phyloP scores from a whole-genome alignment of 92 coral and sea anemone species.

The Zoanthus sociatus region DNA sequence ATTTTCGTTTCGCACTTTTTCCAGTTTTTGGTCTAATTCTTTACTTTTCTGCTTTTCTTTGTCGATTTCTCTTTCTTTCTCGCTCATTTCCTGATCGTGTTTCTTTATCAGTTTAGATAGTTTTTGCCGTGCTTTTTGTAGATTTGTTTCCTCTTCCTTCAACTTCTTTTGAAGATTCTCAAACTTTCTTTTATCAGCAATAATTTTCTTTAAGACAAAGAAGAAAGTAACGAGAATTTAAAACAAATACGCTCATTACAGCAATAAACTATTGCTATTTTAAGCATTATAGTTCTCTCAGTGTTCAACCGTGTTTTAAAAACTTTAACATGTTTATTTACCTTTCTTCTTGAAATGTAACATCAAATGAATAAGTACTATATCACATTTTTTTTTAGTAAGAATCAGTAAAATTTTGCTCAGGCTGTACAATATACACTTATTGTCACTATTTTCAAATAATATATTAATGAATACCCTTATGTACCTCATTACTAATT shows the following conservation, averaged over 20 bases:
- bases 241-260: not conserved
- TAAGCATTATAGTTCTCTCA: no score
- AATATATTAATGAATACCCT: no score
- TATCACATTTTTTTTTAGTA: no score
- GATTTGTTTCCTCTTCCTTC: constrained; percentile 26
- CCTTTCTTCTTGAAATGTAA: no score
- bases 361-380: no score
- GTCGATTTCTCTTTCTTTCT: constrained; percentile 5
- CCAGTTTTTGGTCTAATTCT: constrained; percentile 4
- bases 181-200: constrained; percentile 27
- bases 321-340: no score
- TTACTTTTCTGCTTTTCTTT: constrained; percentile 26
- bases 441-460: no score
- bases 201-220: not conserved
- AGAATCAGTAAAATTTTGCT: no score
- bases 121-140: constrained; percentile 28
- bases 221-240: not conserved
- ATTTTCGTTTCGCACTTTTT: not conserved
- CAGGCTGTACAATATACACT: no score
- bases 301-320: no score
- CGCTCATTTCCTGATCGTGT: constrained; percentile 36
- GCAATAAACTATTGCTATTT: no score
- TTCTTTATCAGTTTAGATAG: constrained; percentile 5
- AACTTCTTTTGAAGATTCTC: constrained; percentile 46
- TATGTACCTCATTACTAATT: no score